Conservation (phyloP, 2,113 vertebrate species). For the Anguilla rostrata region DNA sequence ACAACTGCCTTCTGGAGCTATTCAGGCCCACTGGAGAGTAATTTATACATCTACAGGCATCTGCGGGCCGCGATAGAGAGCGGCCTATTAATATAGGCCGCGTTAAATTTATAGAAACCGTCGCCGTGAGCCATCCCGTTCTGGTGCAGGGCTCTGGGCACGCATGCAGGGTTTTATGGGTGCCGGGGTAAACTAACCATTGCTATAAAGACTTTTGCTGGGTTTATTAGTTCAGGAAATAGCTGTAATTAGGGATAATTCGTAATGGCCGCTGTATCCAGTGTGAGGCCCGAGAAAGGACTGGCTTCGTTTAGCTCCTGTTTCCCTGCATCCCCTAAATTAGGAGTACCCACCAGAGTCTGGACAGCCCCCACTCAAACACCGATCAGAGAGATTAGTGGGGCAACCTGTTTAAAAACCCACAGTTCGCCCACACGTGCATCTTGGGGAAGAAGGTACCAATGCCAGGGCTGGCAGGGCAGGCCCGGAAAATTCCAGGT, state of each 20-base stretch:
- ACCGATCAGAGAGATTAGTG: not conserved
- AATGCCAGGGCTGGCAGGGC: not conserved
- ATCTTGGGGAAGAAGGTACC: not conserved
- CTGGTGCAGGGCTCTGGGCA: conserved; percentile 73
- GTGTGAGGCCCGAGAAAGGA: conserved; percentile 75
- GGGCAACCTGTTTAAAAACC: not conserved
- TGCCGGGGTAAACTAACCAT: conserved; percentile 86
- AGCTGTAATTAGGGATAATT: conserved; percentile 98
- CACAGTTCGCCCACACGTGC: not conserved
- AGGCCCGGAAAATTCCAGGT: not conserved
- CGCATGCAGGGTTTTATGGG: conserved; percentile 81
- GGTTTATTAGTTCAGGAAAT: conserved; percentile 99
- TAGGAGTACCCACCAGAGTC: conserved; percentile 70
- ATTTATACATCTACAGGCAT: conserved; percentile 97
- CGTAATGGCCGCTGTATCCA: conserved; percentile 87
- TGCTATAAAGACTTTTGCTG: conserved; percentile 90
- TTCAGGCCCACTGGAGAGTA: conserved; percentile 88
- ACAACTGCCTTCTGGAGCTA: conserved; percentile 89
- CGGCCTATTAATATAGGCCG: conserved; percentile 83
- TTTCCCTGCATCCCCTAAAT: conserved; percentile 75
- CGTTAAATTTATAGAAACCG: conserved; percentile 92
- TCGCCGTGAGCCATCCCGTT: conserved; percentile 80
- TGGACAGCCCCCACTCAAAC: conserved; percentile 50
- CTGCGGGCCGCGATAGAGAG: conserved; percentile 97
- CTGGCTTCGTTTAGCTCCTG: conserved; percentile 81